Conservation (phyloP, 2,797 vertebrate genomes). For the Poecilia picta region DNA sequence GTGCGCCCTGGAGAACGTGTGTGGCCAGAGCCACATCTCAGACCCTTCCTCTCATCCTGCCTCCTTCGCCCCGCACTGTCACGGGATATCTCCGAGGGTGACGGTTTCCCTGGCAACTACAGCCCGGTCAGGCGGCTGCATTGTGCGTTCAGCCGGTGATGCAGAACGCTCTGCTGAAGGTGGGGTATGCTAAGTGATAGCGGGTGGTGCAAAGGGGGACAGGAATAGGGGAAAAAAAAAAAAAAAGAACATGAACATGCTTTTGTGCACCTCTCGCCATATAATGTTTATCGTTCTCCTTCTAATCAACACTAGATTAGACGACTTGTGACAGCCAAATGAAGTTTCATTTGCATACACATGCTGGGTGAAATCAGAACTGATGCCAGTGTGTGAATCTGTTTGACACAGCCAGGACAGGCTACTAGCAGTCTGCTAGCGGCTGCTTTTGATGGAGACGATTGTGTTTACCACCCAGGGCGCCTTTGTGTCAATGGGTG, state of each 20-base stretch:
- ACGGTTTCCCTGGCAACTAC: conserved; percentile 80
- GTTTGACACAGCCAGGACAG: conserved; percentile 61
- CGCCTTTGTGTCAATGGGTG: neutral
- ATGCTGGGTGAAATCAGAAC: conserved; percentile 76
- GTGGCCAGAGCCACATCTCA: conserved; percentile 49
- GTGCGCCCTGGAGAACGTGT: conserved; percentile 55
- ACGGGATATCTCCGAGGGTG: conserved; percentile 76
- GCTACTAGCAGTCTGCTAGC: neutral
- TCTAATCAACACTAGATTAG: conserved; percentile 78
- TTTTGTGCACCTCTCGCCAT: conserved; percentile 64
- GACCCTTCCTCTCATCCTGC: conserved; percentile 44
- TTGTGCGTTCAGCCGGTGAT: conserved; percentile 64
- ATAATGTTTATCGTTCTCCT: conserved; percentile 40
- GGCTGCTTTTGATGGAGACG: neutral
- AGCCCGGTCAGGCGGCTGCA: conserved; percentile 62
- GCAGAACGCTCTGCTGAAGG: conserved; percentile 54
- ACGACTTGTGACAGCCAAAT: conserved; percentile 71
- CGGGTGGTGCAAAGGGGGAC: conserved; percentile 52
- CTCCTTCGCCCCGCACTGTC: conserved; percentile 66
- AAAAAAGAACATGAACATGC: conserved; percentile 64
- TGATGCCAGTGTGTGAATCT: conserved; percentile 71
- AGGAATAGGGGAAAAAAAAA: conserved; percentile 27
- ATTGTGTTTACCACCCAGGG: conserved; percentile 3
- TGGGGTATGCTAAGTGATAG: conserved; percentile 57
- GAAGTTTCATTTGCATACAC: conserved; percentile 77